Evolutionary conservation across 2,113 vertebrate genomes (phyloP).

Genomic region (Neolamprologus brichardi): DNA sequence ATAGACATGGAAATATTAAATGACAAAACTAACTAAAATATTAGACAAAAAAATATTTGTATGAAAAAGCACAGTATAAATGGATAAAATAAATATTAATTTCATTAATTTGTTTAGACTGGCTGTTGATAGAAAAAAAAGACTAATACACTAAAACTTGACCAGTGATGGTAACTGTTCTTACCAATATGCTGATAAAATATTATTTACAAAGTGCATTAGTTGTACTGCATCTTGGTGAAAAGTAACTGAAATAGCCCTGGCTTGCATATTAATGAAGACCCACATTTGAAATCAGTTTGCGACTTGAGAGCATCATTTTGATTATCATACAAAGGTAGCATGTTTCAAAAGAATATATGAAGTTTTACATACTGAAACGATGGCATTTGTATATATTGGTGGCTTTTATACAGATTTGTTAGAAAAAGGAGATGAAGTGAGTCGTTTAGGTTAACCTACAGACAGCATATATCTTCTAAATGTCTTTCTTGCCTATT

Average conservation of each 20-base stretch:
- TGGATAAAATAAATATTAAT: constrained; percentile 67
- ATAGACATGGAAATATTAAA: constrained; percentile 42
- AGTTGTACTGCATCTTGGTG: constrained; percentile 6
- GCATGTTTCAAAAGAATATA: constrained; percentile 11
- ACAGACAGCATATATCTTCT: constrained; percentile 2
- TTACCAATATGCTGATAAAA: constrained; percentile 3
- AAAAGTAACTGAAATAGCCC: constrained; percentile 14
- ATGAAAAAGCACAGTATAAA: constrained; percentile 48
- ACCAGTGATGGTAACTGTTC: not conserved
- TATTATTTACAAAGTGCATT: constrained; percentile 49
- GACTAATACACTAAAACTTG: constrained; percentile 2
- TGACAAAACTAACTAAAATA: constrained; percentile 25
- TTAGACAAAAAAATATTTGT: not conserved
- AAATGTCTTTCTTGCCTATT: constrained; percentile 17
- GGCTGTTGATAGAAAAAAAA: constrained; percentile 12
- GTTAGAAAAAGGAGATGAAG: constrained; percentile 20
- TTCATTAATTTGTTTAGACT: constrained; percentile 20
- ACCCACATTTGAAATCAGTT: not conserved
- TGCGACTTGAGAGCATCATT: not conserved
- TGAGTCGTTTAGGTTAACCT: constrained; percentile 16
- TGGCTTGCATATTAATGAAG: not conserved
- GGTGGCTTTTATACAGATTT: constrained; percentile 41
- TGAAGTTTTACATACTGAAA: constrained; percentile 7
- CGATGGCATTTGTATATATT: constrained; percentile 11
- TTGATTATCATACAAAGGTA: constrained; percentile 3